A percentile compares a stretch with the other conserved stretches of the same genome.
Evolutionary conservation across 1,140 invertebrate genomes (phyloP).

Genomic region (Copidosoma floridanum): DNA sequence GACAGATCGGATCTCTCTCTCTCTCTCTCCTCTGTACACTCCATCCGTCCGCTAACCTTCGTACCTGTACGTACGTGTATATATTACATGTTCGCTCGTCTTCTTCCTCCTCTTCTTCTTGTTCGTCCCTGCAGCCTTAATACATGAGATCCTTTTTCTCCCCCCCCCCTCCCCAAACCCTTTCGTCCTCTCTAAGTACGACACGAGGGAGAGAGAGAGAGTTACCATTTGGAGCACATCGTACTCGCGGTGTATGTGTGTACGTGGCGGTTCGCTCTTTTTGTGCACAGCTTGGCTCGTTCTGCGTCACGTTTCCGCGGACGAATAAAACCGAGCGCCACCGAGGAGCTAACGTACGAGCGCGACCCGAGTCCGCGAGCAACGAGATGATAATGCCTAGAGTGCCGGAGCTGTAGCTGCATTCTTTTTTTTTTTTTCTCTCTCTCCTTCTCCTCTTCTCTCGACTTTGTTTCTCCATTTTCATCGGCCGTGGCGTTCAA

Average conservation of each 20-base stretch:
- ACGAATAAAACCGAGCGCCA: neutral
- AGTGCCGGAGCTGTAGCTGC: too few species aligned
- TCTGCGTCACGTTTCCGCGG: neutral
- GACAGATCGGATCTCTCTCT: slow-evolving; percentile 42
- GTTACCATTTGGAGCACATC: neutral
- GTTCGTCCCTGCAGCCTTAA: too few species aligned
- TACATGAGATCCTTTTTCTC: neutral
- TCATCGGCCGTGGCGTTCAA: neutral
- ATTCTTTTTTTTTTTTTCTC: slow-evolving; percentile 1
- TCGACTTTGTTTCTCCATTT: too few species aligned
- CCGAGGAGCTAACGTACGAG: too few species aligned
- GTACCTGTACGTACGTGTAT: neutral
- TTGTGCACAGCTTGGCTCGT: neutral
- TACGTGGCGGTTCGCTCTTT: neutral
- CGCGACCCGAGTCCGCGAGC: slow-evolving; percentile 1
- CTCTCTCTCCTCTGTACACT: neutral
- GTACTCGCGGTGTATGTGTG: neutral
- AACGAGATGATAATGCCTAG: slow-evolving; percentile 10
- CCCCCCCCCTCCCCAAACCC: neutral
- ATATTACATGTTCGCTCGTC: neutral
- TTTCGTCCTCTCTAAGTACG: neutral
- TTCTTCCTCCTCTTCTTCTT: neutral
- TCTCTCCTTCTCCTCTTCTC: neutral
- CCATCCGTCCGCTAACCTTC: neutral
- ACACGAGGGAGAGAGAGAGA: slow-evolving; percentile 5